Conservation (phyloP, 2,113 vertebrate species). For the Sardina pilchardus region DNA sequence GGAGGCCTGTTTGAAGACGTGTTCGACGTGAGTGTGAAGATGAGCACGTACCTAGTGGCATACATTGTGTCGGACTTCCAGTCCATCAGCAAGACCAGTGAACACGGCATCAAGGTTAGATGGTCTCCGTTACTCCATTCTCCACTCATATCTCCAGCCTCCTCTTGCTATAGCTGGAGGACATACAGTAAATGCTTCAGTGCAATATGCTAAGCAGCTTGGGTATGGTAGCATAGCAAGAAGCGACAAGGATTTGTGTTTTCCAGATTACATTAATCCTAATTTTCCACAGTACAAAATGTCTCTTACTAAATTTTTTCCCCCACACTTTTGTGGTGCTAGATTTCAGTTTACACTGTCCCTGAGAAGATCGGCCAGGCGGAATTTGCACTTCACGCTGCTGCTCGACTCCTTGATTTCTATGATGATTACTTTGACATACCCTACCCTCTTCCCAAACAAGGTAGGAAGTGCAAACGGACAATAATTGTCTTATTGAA, state of each 20-base stretch:
- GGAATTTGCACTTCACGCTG: slow-evolving; percentile 79
- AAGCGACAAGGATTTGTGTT: background rate
- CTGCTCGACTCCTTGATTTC: slow-evolving; percentile 86
- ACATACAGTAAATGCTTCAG: background rate
- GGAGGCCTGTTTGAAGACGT: slow-evolving; percentile 83
- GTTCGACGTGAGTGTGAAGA: slow-evolving; percentile 85
- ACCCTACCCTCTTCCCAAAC: slow-evolving; percentile 89
- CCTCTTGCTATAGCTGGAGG: background rate
- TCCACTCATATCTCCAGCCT: background rate
- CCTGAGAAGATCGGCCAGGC: slow-evolving; percentile 86
- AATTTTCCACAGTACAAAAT: background rate
- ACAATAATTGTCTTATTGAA: background rate
- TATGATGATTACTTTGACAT: slow-evolving; percentile 89
- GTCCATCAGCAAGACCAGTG: slow-evolving; percentile 82
- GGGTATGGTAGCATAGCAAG: background rate
- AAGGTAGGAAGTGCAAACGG: slow-evolving; percentile 70
- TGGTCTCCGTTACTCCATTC: background rate
- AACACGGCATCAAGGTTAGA: slow-evolving; percentile 82
- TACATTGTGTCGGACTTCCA: slow-evolving; percentile 89
- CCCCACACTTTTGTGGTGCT: background rate
- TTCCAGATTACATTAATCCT: background rate
- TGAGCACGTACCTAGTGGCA: slow-evolving; percentile 92
- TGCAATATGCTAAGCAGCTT: background rate
- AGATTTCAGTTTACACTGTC: slow-evolving; percentile 85
- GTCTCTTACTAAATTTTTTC: background rate